A percentile compares a stretch with the other conserved stretches of the same genome.
These are phyloP conservation scores for Andrena hattorfiana DNA, from an alignment of 2,888 invertebrate species.

Conservation along the genomic window DNA sequence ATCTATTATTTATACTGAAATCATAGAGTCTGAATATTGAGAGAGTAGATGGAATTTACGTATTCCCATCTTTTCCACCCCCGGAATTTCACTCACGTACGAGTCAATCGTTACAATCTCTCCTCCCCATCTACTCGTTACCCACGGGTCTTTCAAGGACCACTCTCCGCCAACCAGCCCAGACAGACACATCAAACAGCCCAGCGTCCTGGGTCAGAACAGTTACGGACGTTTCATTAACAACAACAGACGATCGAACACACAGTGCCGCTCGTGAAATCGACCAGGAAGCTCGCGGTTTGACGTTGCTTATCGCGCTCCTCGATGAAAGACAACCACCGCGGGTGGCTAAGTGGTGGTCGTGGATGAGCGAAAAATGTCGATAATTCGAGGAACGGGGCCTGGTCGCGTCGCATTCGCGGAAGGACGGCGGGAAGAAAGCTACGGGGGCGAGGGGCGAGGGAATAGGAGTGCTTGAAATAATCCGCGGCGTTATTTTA, in stretches of 20 bases:
- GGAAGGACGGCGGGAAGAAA: constrained; percentile 2
- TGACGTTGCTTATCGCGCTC: constrained; percentile 52
- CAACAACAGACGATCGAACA: constrained; percentile 22
- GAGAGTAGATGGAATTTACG: too few species aligned
- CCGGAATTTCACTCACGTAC: too few species aligned
- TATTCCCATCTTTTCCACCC: too few species aligned
- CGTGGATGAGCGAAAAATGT: constrained; percentile 52
- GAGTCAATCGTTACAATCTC: too few species aligned
- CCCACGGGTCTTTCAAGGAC: neutral
- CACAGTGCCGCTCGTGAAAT: constrained; percentile 2
- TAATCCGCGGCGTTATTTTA: constrained; percentile 73
- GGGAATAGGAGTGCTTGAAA: constrained; percentile 34
- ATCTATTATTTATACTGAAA: too few species aligned
- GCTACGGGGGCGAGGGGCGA: neutral
- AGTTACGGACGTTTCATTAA: constrained; percentile 37
- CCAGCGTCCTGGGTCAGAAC: constrained; percentile 6
- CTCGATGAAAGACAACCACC: constrained; percentile 11
- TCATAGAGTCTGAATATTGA: too few species aligned
- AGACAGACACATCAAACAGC: constrained; percentile 8
- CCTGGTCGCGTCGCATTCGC: constrained; percentile 25
- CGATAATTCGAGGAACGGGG: constrained; percentile 58
- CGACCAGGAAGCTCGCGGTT: constrained; percentile 5
- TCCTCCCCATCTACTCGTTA: too few species aligned
- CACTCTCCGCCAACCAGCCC: too few species aligned
- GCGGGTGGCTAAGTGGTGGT: constrained; percentile 43